Percentiles rank a stretch among this genome's conserved stretches.
These are phyloP conservation scores for Odocoileus virginianus DNA, from an alignment of 2,113 vertebrate species.

Conservation along the genomic window DNA sequence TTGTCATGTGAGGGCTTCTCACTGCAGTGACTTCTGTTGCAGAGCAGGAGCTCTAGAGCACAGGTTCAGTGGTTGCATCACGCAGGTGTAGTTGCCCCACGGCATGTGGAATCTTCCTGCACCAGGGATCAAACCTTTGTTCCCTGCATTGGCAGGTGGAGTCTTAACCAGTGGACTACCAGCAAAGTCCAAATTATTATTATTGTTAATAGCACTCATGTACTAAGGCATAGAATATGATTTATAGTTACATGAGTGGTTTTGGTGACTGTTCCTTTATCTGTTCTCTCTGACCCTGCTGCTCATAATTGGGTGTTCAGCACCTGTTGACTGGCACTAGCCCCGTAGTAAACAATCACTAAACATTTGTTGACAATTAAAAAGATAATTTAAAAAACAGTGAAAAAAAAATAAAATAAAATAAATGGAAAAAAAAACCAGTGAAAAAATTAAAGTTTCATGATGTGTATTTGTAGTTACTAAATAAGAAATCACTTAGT, in stretches of 20 bases:
- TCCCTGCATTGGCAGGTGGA: background rate
- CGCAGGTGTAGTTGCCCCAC: background rate
- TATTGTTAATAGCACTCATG: background rate
- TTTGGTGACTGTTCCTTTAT: background rate
- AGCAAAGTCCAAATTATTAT: background rate
- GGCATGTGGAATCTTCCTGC: background rate
- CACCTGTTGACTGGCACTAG: background rate
- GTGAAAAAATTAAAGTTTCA: background rate
- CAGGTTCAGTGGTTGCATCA: background rate
- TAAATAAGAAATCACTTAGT: background rate
- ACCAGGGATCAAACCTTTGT: background rate
- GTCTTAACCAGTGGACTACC: background rate
- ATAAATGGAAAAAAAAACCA: too few relatives aligned
- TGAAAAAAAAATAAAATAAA: too few relatives aligned
- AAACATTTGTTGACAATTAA: background rate
- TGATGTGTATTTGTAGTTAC: background rate
- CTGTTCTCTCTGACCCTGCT: background rate
- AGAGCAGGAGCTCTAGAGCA: background rate
- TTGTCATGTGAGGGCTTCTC: background rate
- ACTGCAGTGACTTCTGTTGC: background rate
- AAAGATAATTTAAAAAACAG: background rate
- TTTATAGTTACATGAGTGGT: background rate
- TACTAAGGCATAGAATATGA: background rate
- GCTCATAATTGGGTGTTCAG: background rate
- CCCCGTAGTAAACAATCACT: background rate